A percentile compares a stretch with the other conserved stretches of the same genome.
Evolutionary conservation across 2,113 vertebrate species (phyloP).

Genomic region (Pungitius pungitius): DNA sequence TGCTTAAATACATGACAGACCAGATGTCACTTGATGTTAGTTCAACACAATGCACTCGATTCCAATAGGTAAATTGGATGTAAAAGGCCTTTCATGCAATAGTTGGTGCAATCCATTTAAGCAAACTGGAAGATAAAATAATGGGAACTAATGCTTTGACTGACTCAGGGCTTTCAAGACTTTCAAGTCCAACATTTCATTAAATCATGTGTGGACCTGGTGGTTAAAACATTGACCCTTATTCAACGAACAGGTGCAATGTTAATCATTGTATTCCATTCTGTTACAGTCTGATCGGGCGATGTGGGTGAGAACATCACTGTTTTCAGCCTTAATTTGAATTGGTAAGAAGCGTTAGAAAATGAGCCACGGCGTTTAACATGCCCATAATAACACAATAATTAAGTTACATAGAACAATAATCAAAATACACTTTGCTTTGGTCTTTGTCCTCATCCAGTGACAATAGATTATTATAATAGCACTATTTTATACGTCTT

Average conservation of each 20-base stretch:
- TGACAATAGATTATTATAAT: background rate
- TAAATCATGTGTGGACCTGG: background rate
- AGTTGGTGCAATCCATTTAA: background rate
- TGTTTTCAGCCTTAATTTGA: background rate
- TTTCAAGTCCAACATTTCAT: constrained; percentile 21
- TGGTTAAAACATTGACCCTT: constrained; percentile 3
- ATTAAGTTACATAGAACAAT: background rate
- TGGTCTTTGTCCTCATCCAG: background rate
- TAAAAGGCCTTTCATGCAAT: background rate
- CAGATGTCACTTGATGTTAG: background rate
- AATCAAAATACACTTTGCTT: background rate
- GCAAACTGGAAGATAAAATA: background rate
- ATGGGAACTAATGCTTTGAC: background rate
- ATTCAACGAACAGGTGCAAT: background rate
- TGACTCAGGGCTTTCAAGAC: constrained; percentile 10
- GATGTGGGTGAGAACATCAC: background rate
- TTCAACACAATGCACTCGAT: background rate
- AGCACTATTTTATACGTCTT: background rate
- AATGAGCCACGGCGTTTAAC: background rate
- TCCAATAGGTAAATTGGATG: background rate
- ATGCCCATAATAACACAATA: background rate
- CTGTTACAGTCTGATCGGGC: background rate
- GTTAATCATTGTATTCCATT: background rate
- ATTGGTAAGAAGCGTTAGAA: background rate
- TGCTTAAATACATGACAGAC: background rate